Base-by-base conservation (phyloP, 1,140 invertebrate genomes). In the Riptortus pedestris region DNA sequence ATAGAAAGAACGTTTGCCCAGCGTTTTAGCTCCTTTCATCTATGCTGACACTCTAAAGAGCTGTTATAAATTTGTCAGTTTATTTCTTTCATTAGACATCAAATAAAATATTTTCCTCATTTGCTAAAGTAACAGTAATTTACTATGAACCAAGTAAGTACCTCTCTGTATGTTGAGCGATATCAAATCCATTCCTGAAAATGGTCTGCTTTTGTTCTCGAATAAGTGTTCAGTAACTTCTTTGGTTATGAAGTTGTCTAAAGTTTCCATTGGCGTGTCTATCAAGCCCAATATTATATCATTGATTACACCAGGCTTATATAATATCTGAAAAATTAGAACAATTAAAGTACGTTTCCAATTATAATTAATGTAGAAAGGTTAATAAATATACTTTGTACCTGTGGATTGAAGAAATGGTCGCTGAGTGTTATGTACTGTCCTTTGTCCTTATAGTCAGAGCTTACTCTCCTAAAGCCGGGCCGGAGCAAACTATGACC, bases 171-270 rank as follows among this genome's bases (percentile, higher is more conserved):
- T 79, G 69, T 93, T 93, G 0, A 93, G 74, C 0, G 90, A 85
- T 18, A 91, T 83, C 29, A 93, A 73, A 76, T 93, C 91, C 18
- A 93, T 77, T 11, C 91, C 90, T 0, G 88, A 91, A 74, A 91
- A 91, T 0, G 90, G 89, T 70, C 86, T 90, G 60, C 82, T 84
- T 29, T 82, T 83, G 68, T 91, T 87, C 74, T 95, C 91, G 71
- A 96, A 95, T 20, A 98, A 74, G 75, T 96, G 92, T 76, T 95
- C 94, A 0, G 91, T 93, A 1, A 96, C 88, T 79, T 94, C 91
- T 0, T 90, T 89, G 0, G 91, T 93, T 63, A 96, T 89, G 70
- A 93, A 93, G 71, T 92, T 90, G 75, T 95, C 92, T 24, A 92
- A 74, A 0, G 87, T 90, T 74, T 96, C 92, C 84, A 95, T 93